A percentile compares a stretch with the other conserved stretches of the same genome.
phyloP scores from a whole-genome alignment of 2,797 vertebrate genomes.

The Coregonus suidteri region DNA sequence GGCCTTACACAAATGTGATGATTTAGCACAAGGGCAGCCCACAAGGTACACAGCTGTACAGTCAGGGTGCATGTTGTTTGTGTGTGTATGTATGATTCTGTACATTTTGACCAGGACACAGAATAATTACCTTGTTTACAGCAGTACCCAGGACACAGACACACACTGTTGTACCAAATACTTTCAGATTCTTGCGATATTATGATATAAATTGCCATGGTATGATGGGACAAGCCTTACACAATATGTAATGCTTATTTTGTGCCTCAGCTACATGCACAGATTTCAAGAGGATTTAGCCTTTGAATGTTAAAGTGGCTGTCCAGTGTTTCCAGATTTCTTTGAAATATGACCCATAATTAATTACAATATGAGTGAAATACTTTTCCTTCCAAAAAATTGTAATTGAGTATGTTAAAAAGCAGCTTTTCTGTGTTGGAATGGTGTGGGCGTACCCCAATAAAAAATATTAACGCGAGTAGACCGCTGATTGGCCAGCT shows the following conservation, averaged over 20 bases:
- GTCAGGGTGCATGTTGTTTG: conserved; percentile 28
- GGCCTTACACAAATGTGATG: conserved; percentile 58
- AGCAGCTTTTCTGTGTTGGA: too few species aligned
- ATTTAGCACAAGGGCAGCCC: conserved; percentile 56
- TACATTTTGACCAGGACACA: background rate
- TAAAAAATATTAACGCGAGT: too few species aligned
- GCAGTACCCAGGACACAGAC: conserved; percentile 9
- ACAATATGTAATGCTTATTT: background rate
- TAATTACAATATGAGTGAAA: too few species aligned
- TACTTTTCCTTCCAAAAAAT: too few species aligned
- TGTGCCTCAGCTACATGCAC: background rate
- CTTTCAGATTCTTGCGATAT: background rate
- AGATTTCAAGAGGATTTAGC: background rate
- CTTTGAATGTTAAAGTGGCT: too few species aligned
- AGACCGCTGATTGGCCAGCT: too few species aligned
- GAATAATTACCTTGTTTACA: background rate
- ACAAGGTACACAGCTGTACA: conserved; percentile 47
- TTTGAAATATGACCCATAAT: too few species aligned
- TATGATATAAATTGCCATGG: background rate
- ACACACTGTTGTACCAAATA: conserved; percentile 12
- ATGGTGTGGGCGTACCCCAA: too few species aligned
- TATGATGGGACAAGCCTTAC: background rate
- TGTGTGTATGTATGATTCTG: conserved; percentile 28
- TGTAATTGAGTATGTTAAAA: too few species aligned
- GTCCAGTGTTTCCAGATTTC: too few species aligned